Base-by-base conservation (phyloP, 92 coral and sea anemone genomes). In the Scolanthus callimorphus region DNA sequence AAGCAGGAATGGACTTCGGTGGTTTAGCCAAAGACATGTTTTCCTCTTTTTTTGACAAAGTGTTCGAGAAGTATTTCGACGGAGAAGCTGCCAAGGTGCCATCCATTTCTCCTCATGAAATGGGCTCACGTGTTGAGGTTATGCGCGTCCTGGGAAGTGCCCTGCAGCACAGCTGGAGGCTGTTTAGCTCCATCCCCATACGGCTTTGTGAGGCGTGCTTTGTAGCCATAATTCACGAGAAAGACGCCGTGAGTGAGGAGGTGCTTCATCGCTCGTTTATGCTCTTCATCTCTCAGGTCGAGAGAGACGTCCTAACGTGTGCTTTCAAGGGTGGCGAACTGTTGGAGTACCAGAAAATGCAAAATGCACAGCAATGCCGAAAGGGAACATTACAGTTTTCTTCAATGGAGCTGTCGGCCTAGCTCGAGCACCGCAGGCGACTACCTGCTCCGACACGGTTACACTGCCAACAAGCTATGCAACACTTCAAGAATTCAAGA, bases 11-110 rank as follows among this genome's bases (percentile, higher is more conserved):
- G 60, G 86, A 72, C 56, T 80, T 80, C 28, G 86, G 86, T 39
- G 86, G 86, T 4, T 50, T 67, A 27, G 65, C 86, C 4, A 59
- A 58, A n/a, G 86, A 80, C 39, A 34, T 80, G 62, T 80, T 80
- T 54, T 31, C 80, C 11, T 39, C 79, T 3, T 62, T 82, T 60
- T 84, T 85, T 81, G 80, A 73, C 31, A 67, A 63, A 20, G 78
- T 76, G 12, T 83, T 61, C 46, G 67, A 67, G n/a, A 27, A 8
- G 41, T 52, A 60, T 45, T 83, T 83, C 31, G 78, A 83, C 27
- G 85, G 81, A 21, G 81, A 77, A 49, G 26, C 61, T 2, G 55
- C 71, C 34, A 78, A 73, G 44, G 78, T 84, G 8, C 80, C 90
- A 23, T 59, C 60, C 59, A 71, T 46, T 17, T 70, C 69, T 44